These are phyloP conservation scores for Anoplius nigerrimus DNA, from an alignment of 2,888 invertebrate genomes.

Conservation along the genomic window DNA sequence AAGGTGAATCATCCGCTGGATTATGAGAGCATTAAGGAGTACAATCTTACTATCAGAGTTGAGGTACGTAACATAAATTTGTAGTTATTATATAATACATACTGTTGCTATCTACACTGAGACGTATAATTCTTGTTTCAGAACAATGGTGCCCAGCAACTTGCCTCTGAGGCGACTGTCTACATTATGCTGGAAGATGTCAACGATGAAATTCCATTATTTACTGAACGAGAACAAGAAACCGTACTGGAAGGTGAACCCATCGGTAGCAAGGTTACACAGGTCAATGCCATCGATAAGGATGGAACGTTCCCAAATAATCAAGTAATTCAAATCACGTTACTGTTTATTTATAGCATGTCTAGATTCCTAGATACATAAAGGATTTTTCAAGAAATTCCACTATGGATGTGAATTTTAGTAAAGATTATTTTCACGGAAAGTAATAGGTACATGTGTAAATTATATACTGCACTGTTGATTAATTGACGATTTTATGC, in stretches of 20 bases:
- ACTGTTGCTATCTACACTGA: too few species aligned
- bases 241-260: constrained; percentile 96
- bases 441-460: too few species aligned
- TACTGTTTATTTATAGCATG: too few species aligned
- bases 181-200: constrained; percentile 96
- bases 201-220: constrained; percentile 97
- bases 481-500: too few species aligned
- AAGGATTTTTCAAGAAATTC: too few species aligned
- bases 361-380: too few species aligned
- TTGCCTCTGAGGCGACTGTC: constrained; percentile 95
- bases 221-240: constrained; percentile 96
- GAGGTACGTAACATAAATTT: constrained; percentile 84
- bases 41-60: constrained; percentile 95
- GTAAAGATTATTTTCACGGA: too few species aligned
- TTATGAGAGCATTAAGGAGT: constrained; percentile 96
- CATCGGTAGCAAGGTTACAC: constrained; percentile 95
- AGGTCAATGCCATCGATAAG: constrained; percentile 97
- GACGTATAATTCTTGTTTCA: constrained; percentile 68
- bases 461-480: too few species aligned
- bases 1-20: constrained; percentile 97
- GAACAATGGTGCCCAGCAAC: constrained; percentile 97
- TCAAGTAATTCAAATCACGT: constrained; percentile 80
- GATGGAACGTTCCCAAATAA: constrained; percentile 97
- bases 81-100: not conserved
- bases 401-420: too few species aligned